Evolutionary conservation across 1,140 invertebrate species (phyloP).

Genomic region (Sitobion miscanthi): DNA sequence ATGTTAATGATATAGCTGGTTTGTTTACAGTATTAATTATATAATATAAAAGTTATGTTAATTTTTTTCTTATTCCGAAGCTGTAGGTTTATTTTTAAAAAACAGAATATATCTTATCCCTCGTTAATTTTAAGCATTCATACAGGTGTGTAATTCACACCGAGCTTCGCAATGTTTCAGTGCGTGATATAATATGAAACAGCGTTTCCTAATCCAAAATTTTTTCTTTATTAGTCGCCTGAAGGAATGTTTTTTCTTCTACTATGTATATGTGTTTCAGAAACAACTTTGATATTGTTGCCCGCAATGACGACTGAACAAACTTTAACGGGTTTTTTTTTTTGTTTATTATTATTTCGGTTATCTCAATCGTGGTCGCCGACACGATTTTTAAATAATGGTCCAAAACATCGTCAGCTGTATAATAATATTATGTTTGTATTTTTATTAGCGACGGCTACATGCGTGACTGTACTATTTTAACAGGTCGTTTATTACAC

Average conservation of each 20-base stretch:
- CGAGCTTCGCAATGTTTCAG: not conserved
- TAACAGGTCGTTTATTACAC: not conserved
- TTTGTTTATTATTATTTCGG: not conserved
- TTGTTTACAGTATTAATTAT: not conserved
- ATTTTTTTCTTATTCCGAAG: not conserved
- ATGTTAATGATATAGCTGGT: not conserved
- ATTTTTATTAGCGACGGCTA: slow-evolving; percentile 24
- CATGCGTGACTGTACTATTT: slow-evolving; percentile 11
- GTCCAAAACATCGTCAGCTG: not conserved
- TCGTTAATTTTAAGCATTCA: not conserved
- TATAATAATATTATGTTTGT: not conserved
- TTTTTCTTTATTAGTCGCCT: not conserved
- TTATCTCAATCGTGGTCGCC: slow-evolving; percentile 28
- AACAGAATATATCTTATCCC: not conserved
- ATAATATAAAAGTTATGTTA: not conserved
- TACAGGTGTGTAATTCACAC: not conserved
- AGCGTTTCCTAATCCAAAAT: not conserved
- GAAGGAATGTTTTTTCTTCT: not conserved
- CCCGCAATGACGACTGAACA: not conserved
- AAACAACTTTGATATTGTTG: not conserved
- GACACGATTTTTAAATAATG: slow-evolving; percentile 33
- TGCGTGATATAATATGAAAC: not conserved
- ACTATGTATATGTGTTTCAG: not conserved
- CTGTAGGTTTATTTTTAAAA: not conserved
- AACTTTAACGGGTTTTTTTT: not conserved